These are phyloP conservation scores for Muraenolepis orangiensis DNA, from an alignment of 2,797 vertebrate species.

Conservation along the genomic window DNA sequence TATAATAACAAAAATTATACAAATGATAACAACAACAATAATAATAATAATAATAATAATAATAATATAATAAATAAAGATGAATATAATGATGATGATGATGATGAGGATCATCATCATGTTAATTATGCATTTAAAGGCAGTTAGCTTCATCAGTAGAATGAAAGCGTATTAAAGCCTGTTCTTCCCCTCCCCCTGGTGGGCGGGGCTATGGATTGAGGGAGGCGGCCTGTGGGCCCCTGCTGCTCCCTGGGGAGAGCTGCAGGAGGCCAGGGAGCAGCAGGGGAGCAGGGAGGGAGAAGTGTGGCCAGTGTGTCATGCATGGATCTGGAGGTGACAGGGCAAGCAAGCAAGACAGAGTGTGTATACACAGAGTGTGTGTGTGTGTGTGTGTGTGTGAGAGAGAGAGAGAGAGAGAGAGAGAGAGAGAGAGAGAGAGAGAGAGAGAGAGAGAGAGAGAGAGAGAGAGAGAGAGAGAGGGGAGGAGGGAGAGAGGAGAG, in stretches of 20 bases:
- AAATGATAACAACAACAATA: no score
- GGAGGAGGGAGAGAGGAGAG: no score
- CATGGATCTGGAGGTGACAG: conserved; percentile 54
- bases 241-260: not conserved
- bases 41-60: not conserved
- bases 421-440: no score
- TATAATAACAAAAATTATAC: not conserved
- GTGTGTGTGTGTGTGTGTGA: conserved; percentile 25
- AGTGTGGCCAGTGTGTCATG: conserved; percentile 37
- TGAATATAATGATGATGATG: not conserved
- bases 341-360: conserved; percentile 32
- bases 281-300: not conserved
- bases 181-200: not conserved
- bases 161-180: not conserved
- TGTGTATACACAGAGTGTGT: conserved; percentile 45
- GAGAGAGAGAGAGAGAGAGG: no score
- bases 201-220: conserved; percentile 15
- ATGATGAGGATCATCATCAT: not conserved
- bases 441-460: no score
- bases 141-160: not conserved
- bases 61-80: not conserved
- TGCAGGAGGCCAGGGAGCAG: conserved; percentile 25
- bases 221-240: conserved; percentile 9
- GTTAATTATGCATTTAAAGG: not conserved
- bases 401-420: no score